These are phyloP conservation scores for Diarsia brunnea DNA, from an alignment of 2,888 invertebrate species.

Conservation along the genomic window DNA sequence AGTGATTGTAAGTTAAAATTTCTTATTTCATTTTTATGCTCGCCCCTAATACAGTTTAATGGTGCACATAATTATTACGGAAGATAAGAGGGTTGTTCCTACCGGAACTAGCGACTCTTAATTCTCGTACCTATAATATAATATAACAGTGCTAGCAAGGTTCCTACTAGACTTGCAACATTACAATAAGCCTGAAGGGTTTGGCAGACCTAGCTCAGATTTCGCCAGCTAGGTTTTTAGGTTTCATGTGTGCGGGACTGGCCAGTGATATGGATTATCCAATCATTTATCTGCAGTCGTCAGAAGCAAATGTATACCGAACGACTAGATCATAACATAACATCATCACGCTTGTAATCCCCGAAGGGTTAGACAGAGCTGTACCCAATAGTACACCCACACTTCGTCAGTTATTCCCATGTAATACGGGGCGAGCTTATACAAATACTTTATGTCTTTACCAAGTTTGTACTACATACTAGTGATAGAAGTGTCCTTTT, in stretches of 20 bases:
- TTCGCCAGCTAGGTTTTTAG: neutral
- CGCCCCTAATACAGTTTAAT: neutral
- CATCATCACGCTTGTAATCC: too few relatives aligned
- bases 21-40: neutral
- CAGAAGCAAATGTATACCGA: neutral
- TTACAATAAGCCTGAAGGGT: neutral
- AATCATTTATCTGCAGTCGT: neutral
- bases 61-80: too few relatives aligned
- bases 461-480: too few relatives aligned
- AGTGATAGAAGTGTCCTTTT: too few relatives aligned
- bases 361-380: too few relatives aligned
- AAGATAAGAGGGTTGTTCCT: too few relatives aligned
- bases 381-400: too few relatives aligned
- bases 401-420: too few relatives aligned
- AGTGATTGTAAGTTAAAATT: slow-evolving; percentile 72
- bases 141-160: neutral
- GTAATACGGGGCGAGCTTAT: too few relatives aligned
- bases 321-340: neutral
- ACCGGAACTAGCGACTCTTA: neutral
- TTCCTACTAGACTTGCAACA: neutral
- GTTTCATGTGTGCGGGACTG: neutral
- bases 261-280: neutral
- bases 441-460: too few relatives aligned
- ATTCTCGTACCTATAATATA: neutral
- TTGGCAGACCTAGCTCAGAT: neutral